Base-by-base conservation (phyloP, 2,113 vertebrate genomes). In the Macquaria australasica region DNA sequence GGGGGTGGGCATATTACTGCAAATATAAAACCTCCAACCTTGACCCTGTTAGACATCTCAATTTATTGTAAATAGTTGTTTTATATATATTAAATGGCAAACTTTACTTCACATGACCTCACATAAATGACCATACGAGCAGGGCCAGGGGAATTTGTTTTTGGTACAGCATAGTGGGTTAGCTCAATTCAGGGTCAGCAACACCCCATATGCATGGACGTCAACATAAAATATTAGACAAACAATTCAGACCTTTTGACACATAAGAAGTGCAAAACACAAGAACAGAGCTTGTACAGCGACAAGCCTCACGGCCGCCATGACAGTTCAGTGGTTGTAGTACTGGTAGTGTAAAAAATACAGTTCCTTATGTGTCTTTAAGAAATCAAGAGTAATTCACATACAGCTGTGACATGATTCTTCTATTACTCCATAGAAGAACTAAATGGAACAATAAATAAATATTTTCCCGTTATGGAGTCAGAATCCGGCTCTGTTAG, bases 381-480 rank as follows among this genome's bases (percentile, higher is more conserved):
- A 31, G 3, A 58, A 41, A 43, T 31, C 9, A 34, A 21, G 10
- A 41, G 20, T 53, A 25, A 71, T 64, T 60, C 20, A 45, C 2
- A 76, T 12, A 14, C 15, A 56, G 16, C 23, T 28, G 41, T 25
- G 45, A 53, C 7, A 25, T 4, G 25, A 76, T 7, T 71, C 39
- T 56, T 43, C 25, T 18, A 53, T 71, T 81, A 51, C 6, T 66
- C 43, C 10, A 25, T 8, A 56, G 50, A 15, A 58, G 12, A 63
- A 68, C 18, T 50, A 28, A 78, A 69, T 50, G 23, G 43, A 69
- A 77, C 23, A 71, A 68, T 7, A 87, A 79, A 68, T 45, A 0
- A 86, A 84, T 39, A 74, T 18, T 63, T 68, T 59, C 25, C 21
- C 23, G 67, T 80, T 70, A 18, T 21, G 21, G 6, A 28, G 37